Base-by-base conservation (phyloP, 2,113 vertebrate genomes). In the Lethenteron camtschaticum region DNA sequence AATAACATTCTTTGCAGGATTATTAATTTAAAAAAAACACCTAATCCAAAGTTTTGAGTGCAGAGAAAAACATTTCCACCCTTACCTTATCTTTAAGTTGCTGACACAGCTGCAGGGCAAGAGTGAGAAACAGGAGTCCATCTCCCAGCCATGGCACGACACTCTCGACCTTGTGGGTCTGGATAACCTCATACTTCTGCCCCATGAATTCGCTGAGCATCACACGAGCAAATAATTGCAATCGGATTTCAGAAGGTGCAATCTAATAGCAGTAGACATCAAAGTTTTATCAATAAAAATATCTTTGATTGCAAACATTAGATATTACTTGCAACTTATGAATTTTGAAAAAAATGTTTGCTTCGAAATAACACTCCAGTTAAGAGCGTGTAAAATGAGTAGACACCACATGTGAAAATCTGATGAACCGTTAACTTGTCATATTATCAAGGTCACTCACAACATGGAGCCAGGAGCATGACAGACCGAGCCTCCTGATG, bases 11-110 rank as follows among this genome's bases (percentile, higher is more conserved):
- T n/a, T 24, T 68, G 10, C 63, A 68, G n/a, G 24, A 68, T 9
- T 68, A 16, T 3, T 24, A 9, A 10, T 68, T n/a, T 68, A 1
- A 68, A 68, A 24, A n/a, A 9, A 24, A 24, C 63, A 9, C 24
- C n/a, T 68, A 14, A 63, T 14, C 24, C 8, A n/a, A 9, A 16
- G 11, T 68, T 24, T 16, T 9, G n/a, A 24, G 24, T 16, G 55
- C 56, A 56, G 58, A 11, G 55, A 9, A 57, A 18, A 16, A 10
- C 20, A 56, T 13, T 60, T 78, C 68, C 41, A 41, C 41, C 41
- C 41, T 41, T 76, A 96, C 94, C 86, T 99, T 99, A 76, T 99
- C 94, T 75, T 96, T 96, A 70, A 99, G 87, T 74, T 99, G 94
- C 80, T 99, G 94, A 72, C 91, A 96, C 71, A 99, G 88, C 79